Base-by-base conservation (phyloP, 1,140 invertebrate species). In the Panonychus citri region DNA sequence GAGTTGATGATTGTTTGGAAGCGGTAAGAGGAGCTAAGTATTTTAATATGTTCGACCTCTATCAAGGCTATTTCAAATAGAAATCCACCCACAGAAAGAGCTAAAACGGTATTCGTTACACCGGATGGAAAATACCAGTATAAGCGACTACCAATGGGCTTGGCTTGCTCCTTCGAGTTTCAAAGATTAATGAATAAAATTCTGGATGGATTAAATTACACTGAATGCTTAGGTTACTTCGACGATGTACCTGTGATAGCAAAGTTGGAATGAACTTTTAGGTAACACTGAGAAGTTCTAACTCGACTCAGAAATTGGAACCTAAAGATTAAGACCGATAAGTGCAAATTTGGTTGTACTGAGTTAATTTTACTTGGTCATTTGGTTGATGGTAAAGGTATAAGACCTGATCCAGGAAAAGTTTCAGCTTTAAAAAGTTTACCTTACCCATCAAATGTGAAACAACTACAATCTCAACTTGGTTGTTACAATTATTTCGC, bases 21-120 rank as follows among this genome's bases (percentile, higher is more conserved):
- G 25, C 24, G 24, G 8, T 57, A 3, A 21, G 19, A 10, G 30
- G 40, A 12, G 48, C 30, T 34, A 34, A 34, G 30, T 34, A 34
- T 12, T 34, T 34, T 12, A 34, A 34, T 12, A 34, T 64, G 0
- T 61, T 77, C 0, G 73, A 76, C 64, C 62, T 75, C 50, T 54
- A 30, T 0, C 65, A 63, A 19, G 75, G 74, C 0, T 77, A 71
- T 58, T 54, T 3, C 74, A 73, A 62, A 28, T 73, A 58, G 25
- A 46, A 53, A 12, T n/a, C 17, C n/a, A 8, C 53, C 52, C 30
- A 53, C 2, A n/a, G 30, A 34, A 61, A 27, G 59, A 55, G 3
- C 46, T 61, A n/a, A 40, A 46, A 69, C 73, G 1, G 70, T 71
- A 0, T 74, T 75, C 59, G 49, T 50, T 17, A 50, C 49, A 21